Percentiles rank a stretch among this genome's conserved stretches.
phyloP scores from a whole-genome alignment of 2,888 invertebrate species.

The Cremastinae sp. region DNA sequence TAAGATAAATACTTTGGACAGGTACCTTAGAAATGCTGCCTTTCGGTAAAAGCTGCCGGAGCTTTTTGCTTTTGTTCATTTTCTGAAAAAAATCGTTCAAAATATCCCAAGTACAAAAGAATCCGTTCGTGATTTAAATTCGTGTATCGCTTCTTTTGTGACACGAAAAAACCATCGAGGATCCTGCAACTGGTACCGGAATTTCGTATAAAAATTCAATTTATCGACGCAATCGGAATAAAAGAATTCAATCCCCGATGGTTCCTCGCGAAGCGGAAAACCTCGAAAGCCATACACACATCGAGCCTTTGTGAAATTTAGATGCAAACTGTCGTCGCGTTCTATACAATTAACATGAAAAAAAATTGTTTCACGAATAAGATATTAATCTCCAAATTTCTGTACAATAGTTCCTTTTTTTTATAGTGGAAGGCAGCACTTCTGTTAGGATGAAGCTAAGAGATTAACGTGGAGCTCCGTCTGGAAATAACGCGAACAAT shows the following conservation, averaged over 20 bases:
- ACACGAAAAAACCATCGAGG: slow-evolving; percentile 46
- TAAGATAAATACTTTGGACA: slow-evolving; percentile 63
- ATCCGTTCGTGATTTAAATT: slow-evolving; percentile 67
- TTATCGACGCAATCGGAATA: background rate
- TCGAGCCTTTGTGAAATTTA: slow-evolving; percentile 53
- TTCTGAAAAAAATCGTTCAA: slow-evolving; percentile 83
- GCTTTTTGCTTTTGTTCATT: slow-evolving; percentile 85
- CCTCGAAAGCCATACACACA: slow-evolving; percentile 57
- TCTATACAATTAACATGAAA: slow-evolving; percentile 36
- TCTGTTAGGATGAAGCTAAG: slow-evolving; percentile 61
- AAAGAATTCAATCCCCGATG: slow-evolving; percentile 31
- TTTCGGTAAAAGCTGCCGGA: slow-evolving; percentile 84
- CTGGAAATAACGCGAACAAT: no score
- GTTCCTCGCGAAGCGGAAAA: slow-evolving; percentile 44
- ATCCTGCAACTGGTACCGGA: no score
- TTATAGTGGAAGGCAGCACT: slow-evolving; percentile 67
- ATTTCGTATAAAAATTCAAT: background rate
- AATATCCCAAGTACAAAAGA: slow-evolving; percentile 74
- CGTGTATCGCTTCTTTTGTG: slow-evolving; percentile 9
- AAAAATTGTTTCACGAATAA: slow-evolving; percentile 29
- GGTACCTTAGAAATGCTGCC: slow-evolving; percentile 85
- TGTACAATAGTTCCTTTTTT: slow-evolving; percentile 31
- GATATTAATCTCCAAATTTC: slow-evolving; percentile 29
- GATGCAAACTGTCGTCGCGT: slow-evolving; percentile 42
- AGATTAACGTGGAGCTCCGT: slow-evolving; percentile 9